These are phyloP conservation scores for Austrolebias charrua DNA, from an alignment of 2,797 vertebrate genomes.

Conservation along the genomic window DNA sequence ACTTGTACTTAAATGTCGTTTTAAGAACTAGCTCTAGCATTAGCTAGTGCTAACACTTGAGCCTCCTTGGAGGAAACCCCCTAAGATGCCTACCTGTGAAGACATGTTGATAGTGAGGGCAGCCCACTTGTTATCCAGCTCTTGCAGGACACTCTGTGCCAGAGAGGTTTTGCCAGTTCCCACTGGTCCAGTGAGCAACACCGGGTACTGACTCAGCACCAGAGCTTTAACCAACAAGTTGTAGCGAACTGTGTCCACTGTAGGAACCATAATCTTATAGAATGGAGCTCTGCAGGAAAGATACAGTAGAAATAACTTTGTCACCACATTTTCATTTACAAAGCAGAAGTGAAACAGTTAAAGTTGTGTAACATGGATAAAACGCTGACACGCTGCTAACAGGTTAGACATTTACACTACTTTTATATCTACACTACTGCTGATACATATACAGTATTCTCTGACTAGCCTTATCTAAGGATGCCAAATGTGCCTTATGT, in stretches of 20 bases:
- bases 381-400: too few relatives aligned
- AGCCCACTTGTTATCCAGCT: constrained; percentile 82
- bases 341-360: background rate
- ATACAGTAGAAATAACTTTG: background rate
- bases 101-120: constrained; percentile 89
- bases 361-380: too few relatives aligned
- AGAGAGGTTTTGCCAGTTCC: constrained; percentile 91
- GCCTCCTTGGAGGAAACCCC: too few relatives aligned
- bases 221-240: constrained; percentile 83
- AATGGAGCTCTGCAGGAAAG: constrained; percentile 67
- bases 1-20: too few relatives aligned
- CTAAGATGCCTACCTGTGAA: constrained; percentile 81
- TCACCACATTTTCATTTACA: too few relatives aligned
- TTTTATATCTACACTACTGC: too few relatives aligned
- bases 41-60: too few relatives aligned
- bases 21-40: too few relatives aligned
- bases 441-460: too few relatives aligned
- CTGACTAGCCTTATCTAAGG: too few relatives aligned
- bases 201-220: constrained; percentile 77
- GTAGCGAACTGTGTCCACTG: constrained; percentile 88
- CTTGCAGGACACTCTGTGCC: constrained; percentile 83
- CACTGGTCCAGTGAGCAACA: constrained; percentile 87
- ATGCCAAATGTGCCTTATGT: too few relatives aligned
- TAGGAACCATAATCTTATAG: constrained; percentile 90
- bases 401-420: too few relatives aligned